These are phyloP conservation scores for Molossus alvarezi DNA, from an alignment of 2,797 vertebrate species.

Conservation along the genomic window DNA sequence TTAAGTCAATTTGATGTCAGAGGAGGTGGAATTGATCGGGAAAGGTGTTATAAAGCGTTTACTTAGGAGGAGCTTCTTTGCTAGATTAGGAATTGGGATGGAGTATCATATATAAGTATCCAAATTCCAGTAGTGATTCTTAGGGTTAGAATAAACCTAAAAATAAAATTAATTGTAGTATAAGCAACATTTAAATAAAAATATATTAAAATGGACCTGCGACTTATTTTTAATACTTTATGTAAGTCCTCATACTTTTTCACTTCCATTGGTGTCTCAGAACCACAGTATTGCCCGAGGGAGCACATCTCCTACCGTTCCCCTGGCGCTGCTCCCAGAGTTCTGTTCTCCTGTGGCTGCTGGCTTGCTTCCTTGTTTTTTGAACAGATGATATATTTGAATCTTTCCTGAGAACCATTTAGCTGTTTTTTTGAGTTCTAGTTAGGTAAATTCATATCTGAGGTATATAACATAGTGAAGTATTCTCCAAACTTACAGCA, in stretches of 20 bases:
- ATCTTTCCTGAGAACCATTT: constrained; percentile 13
- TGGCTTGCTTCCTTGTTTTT: constrained; percentile 43
- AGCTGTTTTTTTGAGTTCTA: constrained; percentile 10
- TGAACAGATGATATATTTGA: constrained; percentile 47
- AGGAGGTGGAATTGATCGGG: constrained; percentile 45
- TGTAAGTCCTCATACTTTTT: background rate
- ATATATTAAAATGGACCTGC: constrained; percentile 83
- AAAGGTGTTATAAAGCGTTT: constrained; percentile 24
- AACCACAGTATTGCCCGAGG: background rate
- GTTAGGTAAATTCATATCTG: constrained; percentile 28
- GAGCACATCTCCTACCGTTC: background rate
- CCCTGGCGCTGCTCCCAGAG: background rate
- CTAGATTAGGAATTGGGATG: constrained; percentile 14
- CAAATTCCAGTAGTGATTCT: constrained; percentile 66
- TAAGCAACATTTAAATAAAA: constrained; percentile 85
- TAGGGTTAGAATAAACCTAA: constrained; percentile 38
- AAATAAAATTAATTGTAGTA: constrained; percentile 81
- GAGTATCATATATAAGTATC: background rate
- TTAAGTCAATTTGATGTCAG: constrained; percentile 12
- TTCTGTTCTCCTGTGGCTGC: background rate
- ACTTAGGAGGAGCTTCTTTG: background rate
- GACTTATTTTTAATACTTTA: constrained; percentile 78
- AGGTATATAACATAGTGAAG: constrained; percentile 13
- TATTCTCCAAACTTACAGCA: background rate
- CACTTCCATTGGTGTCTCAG: background rate